Conservation (phyloP, 2,113 vertebrate genomes). For the Oenanthe melanoleuca region DNA sequence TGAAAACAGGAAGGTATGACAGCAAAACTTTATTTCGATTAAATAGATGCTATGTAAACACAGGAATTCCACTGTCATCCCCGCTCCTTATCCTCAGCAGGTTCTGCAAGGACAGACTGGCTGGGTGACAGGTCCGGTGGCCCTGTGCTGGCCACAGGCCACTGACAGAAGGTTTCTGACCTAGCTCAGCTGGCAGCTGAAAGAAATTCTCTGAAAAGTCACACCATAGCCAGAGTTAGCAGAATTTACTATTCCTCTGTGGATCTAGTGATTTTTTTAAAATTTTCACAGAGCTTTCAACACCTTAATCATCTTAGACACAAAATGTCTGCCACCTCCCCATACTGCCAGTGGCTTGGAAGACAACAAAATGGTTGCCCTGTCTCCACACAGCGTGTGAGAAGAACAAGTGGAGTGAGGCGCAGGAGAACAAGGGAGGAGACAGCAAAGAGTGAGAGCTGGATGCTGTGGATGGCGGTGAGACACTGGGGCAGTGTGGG, state of each 20-base stretch:
- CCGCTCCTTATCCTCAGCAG: background rate
- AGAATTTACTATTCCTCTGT: background rate
- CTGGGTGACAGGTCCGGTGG: background rate
- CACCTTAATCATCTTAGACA: rapidly evolving
- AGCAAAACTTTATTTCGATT: conserved; percentile 60
- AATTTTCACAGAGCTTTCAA: background rate
- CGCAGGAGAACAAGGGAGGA: background rate
- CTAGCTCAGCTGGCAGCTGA: background rate
- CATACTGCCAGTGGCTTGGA: background rate
- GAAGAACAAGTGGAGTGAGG: background rate
- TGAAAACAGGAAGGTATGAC: conserved; percentile 73
- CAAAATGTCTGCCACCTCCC: background rate
- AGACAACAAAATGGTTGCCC: background rate
- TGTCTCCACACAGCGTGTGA: rapidly evolving
- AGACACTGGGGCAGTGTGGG: rapidly evolving
- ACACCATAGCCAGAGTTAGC: background rate
- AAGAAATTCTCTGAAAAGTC: background rate
- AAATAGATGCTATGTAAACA: conserved; percentile 68
- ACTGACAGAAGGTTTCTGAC: background rate
- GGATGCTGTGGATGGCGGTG: rapidly evolving
- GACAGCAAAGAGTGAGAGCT: background rate
- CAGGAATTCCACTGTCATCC: conserved; percentile 69
- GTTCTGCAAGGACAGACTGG: conserved; percentile 47
- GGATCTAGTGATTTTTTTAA: background rate
- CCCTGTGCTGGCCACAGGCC: background rate